Percentiles rank a stretch among this genome's conserved stretches.
Conservation (phyloP, 2,113 vertebrate species). For the Tragelaphus scriptus region DNA sequence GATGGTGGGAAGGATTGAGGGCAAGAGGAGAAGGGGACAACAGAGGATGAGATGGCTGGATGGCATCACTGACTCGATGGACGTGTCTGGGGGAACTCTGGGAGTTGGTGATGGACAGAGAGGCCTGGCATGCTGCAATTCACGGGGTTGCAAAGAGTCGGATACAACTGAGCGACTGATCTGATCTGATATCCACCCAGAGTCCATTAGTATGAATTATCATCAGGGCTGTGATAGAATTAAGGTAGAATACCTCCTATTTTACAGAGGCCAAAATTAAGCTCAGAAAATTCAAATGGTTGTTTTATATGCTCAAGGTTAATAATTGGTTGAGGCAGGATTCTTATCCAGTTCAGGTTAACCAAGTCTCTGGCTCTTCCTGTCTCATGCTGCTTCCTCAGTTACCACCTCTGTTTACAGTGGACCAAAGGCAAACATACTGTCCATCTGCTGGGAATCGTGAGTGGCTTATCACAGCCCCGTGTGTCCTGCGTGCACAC, state of each 20-base stretch:
- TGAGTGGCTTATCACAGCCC: not conserved
- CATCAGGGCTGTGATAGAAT: not conserved
- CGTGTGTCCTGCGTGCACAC: not conserved
- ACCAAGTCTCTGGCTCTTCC: not conserved
- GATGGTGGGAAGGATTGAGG: too few relatives aligned
- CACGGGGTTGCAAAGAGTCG: too few relatives aligned
- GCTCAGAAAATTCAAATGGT: not conserved
- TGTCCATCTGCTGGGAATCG: not conserved
- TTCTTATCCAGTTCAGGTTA: not conserved
- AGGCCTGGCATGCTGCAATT: too few relatives aligned
- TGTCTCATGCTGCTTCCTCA: not conserved
- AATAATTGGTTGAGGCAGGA: not conserved
- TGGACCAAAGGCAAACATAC: not conserved
- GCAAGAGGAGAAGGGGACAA: too few relatives aligned
- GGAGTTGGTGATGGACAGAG: too few relatives aligned
- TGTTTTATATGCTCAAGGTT: not conserved
- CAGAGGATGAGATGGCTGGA: too few relatives aligned
- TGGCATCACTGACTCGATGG: too few relatives aligned
- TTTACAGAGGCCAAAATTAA: not conserved
- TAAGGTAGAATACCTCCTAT: not conserved
- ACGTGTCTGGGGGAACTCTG: too few relatives aligned
- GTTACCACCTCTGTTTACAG: not conserved
- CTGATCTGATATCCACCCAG: not conserved
- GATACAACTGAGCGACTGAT: too few relatives aligned
- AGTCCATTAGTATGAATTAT: not conserved